These are phyloP conservation scores for Leucozona laternaria DNA, from an alignment of 2,888 invertebrate genomes.

Conservation along the genomic window DNA sequence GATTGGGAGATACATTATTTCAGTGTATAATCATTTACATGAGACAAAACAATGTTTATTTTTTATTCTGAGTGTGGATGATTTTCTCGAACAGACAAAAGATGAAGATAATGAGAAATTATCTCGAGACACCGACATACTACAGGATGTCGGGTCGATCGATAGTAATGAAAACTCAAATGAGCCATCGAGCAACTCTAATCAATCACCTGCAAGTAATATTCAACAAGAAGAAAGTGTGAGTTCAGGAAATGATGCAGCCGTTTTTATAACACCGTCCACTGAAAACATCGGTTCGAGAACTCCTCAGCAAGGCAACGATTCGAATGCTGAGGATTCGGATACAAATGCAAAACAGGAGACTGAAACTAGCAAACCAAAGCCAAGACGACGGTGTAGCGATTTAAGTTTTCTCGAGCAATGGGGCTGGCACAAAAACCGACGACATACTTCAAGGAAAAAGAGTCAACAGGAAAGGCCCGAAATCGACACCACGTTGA, in stretches of 20 bases:
- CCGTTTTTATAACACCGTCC: slow-evolving; percentile 74
- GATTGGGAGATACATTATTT: slow-evolving; percentile 87
- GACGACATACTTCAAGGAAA: slow-evolving; percentile 79
- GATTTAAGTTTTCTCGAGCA: slow-evolving; percentile 89
- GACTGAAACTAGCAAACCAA: slow-evolving; percentile 79
- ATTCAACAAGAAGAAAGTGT: slow-evolving; percentile 58
- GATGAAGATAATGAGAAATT: slow-evolving; percentile 78
- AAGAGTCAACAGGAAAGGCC: slow-evolving; percentile 79
- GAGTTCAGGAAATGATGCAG: slow-evolving; percentile 54
- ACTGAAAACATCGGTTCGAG: slow-evolving; percentile 76
- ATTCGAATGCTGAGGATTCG: slow-evolving; percentile 76
- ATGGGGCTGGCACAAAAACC: slow-evolving; percentile 89
- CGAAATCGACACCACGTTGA: slow-evolving; percentile 79
- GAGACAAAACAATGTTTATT: slow-evolving; percentile 82
- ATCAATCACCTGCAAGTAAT: slow-evolving; percentile 63
- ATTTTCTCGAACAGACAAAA: slow-evolving; percentile 80
- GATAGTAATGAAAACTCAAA: slow-evolving; percentile 76
- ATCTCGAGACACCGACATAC: slow-evolving; percentile 53
- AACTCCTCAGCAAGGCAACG: slow-evolving; percentile 73
- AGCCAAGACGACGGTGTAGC: slow-evolving; percentile 88
- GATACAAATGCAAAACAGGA: slow-evolving; percentile 78
- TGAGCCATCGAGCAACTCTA: slow-evolving; percentile 63
- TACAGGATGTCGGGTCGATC: slow-evolving; percentile 77
- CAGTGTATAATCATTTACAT: slow-evolving; percentile 87
- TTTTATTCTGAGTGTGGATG: slow-evolving; percentile 84